phyloP scores from a whole-genome alignment of 2,888 invertebrate genomes.

The Micoletzkya japonica region DNA sequence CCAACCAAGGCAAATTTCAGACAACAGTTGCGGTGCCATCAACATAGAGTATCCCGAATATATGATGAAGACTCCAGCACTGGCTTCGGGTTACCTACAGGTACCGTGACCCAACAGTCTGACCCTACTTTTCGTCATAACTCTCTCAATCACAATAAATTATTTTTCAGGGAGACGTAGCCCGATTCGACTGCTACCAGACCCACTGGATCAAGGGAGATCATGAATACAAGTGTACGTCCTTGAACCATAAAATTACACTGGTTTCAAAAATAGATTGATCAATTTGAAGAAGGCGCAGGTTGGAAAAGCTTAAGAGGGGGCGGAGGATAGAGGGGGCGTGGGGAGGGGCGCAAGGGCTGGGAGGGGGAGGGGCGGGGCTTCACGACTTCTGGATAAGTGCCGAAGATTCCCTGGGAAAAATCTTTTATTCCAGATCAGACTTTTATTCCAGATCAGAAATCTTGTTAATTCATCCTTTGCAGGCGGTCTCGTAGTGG shows the following conservation, averaged over 20 bases:
- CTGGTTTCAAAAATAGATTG: neutral
- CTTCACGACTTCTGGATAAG: no score
- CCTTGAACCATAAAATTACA: neutral
- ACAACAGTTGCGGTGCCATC: conserved; percentile 63
- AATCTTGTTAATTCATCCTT: neutral
- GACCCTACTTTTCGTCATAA: no score
- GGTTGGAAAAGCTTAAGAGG: neutral
- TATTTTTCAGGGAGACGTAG: conserved; percentile 47
- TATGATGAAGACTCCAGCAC: conserved; percentile 59
- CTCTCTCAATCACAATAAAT: neutral
- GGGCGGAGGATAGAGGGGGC: no score
- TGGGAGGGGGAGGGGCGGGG: no score
- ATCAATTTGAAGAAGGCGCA: no score
- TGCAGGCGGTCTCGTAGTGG: conserved; percentile 52
- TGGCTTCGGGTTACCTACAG: conserved; percentile 58
- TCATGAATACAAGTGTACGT: conserved; percentile 58
- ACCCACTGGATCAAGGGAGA: conserved; percentile 62
- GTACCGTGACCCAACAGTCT: conserved; percentile 30
- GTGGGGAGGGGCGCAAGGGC: no score
- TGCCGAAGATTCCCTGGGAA: no score
- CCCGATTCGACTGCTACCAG: conserved; percentile 60
- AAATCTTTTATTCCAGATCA: no score
- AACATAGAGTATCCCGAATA: conserved; percentile 64
- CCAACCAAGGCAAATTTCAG: conserved; percentile 35
- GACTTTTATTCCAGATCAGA: no score